Conservation (phyloP, 2,797 vertebrate genomes). For the Ptychobarbus kaznakovi region DNA sequence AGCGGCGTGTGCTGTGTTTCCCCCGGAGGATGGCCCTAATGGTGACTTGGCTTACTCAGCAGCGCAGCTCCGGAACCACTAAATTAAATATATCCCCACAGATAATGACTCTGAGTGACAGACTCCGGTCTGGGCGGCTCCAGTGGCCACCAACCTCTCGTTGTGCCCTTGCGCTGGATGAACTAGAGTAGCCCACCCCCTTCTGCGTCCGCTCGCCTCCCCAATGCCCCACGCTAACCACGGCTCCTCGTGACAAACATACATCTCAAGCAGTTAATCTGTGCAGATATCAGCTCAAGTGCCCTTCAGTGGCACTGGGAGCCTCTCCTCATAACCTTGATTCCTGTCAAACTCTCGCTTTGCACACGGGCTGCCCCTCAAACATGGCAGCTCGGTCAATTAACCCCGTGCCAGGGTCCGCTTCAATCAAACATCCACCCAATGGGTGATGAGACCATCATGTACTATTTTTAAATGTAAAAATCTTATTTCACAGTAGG, state of each 20-base stretch:
- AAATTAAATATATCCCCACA: conserved; percentile 74
- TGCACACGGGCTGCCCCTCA: conserved; percentile 72
- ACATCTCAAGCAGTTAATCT: conserved; percentile 81
- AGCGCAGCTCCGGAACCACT: conserved; percentile 70
- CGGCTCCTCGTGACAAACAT: conserved; percentile 57
- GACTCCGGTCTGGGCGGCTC: conserved; percentile 58
- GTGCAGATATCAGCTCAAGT: conserved; percentile 81
- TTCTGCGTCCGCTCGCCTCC: conserved; percentile 20
- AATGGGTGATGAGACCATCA: not conserved
- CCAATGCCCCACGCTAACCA: conserved; percentile 30
- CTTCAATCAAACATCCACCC: conserved; percentile 39
- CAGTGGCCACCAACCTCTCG: conserved; percentile 64
- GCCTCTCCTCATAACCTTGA: conserved; percentile 48
- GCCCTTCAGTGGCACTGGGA: conserved; percentile 74
- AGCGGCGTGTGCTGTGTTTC: conserved; percentile 79
- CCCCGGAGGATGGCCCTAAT: conserved; percentile 74
- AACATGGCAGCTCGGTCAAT: conserved; percentile 69
- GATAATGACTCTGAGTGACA: conserved; percentile 75
- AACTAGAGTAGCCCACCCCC: conserved; percentile 9
- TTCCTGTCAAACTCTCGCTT: conserved; percentile 46
- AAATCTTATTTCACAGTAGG: conserved; percentile 9
- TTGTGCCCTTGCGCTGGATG: conserved; percentile 53
- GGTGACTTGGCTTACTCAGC: conserved; percentile 74
- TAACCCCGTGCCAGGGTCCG: conserved; percentile 51
- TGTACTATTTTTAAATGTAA: conserved; percentile 19